Conservation (phyloP, 2,888 invertebrate species). For the Osedax fenrisi region DNA sequence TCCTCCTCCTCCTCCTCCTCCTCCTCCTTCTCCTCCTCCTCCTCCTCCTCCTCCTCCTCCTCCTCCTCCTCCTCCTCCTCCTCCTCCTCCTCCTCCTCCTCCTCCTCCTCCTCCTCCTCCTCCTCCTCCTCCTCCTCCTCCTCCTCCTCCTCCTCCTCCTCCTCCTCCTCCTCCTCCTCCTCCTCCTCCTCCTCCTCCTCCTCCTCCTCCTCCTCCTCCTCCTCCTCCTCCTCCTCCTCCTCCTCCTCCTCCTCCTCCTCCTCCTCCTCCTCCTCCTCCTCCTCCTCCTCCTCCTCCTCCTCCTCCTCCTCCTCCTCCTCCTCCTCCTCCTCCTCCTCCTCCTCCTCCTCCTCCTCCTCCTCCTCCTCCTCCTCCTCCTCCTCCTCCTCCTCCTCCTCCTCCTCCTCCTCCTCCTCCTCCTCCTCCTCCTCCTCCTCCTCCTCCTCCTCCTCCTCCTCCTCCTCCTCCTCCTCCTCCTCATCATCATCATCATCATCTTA, state of each 20-base stretch:
- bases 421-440: background rate
- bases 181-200: background rate
- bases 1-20: constrained; percentile 17
- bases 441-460: background rate
- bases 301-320: background rate
- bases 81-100: constrained; percentile 21
- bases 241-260: background rate
- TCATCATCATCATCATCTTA: background rate
- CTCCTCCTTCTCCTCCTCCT: constrained; percentile 23
- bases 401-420: background rate
- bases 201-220: background rate
- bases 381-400: background rate
- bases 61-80: constrained; percentile 6
- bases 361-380: background rate
- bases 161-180: constrained; percentile 20
- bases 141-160: constrained; percentile 29
- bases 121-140: constrained; percentile 24
- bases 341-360: background rate
- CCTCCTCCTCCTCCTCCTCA: background rate
- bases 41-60: background rate
- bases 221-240: background rate
- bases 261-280: background rate
- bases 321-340: background rate
- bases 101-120: constrained; percentile 16
- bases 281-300: background rate